These are phyloP conservation scores for Ciona savignyi DNA, from an alignment of 23 tunicate species.

Conservation along the genomic window DNA sequence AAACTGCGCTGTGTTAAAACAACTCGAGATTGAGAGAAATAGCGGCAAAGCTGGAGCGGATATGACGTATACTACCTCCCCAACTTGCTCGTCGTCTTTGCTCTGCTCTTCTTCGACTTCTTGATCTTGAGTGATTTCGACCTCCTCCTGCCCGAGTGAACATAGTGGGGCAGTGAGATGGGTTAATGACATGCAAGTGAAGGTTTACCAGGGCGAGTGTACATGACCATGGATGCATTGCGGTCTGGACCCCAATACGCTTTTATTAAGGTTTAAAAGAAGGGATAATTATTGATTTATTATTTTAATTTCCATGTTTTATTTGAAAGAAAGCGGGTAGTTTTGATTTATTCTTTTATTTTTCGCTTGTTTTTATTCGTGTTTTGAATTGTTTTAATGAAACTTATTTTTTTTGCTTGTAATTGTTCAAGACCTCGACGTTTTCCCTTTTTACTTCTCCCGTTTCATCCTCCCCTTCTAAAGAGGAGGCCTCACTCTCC, in stretches of 20 bases:
- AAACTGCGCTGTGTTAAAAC: no score
- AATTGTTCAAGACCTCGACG: background rate
- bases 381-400: background rate
- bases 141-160: slow-evolving; percentile 24
- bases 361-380: background rate
- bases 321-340: no score
- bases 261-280: background rate
- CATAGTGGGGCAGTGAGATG: background rate
- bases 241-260: no score
- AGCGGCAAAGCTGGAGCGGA: background rate
- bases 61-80: slow-evolving; percentile 4
- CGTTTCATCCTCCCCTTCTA: background rate
- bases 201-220: no score
- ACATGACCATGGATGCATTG: no score
- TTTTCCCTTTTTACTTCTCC: background rate
- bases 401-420: background rate
- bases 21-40: no score
- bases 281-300: background rate
- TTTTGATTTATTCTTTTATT: no score
- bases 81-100: slow-evolving; percentile 27
- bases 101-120: slow-evolving; percentile 38
- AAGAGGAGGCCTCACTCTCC: background rate
- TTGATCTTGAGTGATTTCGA: slow-evolving; percentile 24
- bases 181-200: slow-evolving; percentile 11
- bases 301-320: no score